These are phyloP conservation scores for Chaetodon auriga DNA, from an alignment of 2,113 vertebrate species.

Conservation along the genomic window DNA sequence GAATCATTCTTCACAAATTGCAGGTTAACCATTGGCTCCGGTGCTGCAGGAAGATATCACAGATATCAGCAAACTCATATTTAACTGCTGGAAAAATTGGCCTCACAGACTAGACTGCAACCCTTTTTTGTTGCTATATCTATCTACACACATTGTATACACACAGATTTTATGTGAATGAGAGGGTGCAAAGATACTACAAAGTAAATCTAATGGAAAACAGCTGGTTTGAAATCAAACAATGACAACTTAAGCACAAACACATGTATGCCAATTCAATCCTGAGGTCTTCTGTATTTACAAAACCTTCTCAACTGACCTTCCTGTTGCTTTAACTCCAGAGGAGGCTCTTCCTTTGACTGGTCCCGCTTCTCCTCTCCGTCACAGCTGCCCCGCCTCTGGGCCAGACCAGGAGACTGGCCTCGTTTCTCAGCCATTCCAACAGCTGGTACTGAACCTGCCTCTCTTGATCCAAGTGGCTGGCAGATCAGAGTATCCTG, in stretches of 20 bases:
- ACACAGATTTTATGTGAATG: not conserved
- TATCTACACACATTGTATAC: not conserved
- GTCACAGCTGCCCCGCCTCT: constrained; percentile 34
- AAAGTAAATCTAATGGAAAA: not conserved
- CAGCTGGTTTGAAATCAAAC: not conserved
- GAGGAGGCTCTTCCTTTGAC: constrained; percentile 87
- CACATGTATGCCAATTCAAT: not conserved
- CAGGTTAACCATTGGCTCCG: constrained; percentile 93
- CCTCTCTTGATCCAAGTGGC: constrained; percentile 31
- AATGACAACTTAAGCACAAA: not conserved
- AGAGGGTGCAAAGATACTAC: not conserved
- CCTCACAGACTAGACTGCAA: not conserved
- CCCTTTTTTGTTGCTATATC: not conserved
- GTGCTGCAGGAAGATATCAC: constrained; percentile 72
- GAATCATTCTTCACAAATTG: constrained; percentile 94
- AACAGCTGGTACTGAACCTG: not conserved
- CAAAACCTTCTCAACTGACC: constrained; percentile 75
- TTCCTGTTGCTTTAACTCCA: constrained; percentile 80
- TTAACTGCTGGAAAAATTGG: not conserved
- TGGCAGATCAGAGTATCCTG: constrained; percentile 50
- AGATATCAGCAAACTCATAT: not conserved
- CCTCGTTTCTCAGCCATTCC: constrained; percentile 12
- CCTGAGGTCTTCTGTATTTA: not conserved
- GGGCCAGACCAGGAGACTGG: not conserved
- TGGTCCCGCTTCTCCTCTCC: constrained; percentile 87